Base-by-base conservation (phyloP, 2,888 invertebrate species). In the Caenorhabditis sp. region DNA sequence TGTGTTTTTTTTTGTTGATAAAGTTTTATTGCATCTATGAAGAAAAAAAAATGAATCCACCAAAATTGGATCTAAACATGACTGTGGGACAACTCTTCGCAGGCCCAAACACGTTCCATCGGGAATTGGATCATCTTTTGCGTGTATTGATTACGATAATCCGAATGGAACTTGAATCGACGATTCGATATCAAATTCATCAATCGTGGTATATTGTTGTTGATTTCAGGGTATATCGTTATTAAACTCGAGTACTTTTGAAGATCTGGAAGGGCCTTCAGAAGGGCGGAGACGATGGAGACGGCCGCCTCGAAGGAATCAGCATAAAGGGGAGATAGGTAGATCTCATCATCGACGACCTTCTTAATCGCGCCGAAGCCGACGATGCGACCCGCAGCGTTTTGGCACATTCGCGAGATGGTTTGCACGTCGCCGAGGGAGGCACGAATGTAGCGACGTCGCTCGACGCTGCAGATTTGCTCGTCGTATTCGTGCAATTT, bases 401-500 rank as follows among this genome's bases (percentile, higher is more conserved):
- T 61, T 57, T 58, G 25, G 10, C 67, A 67, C n/a, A 67, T 10
- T 20, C 68, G 64, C 14, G 72, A 26, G 36, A 68, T 31, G 21
- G 72, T 72, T 64, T 57, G 62, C 26, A 36, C 27, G 23, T 65
- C 12, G 1, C 54, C 20, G 38, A 72, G 38, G 20, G 61, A 67
- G 25, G 43, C 59, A 23, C 52, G 63, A 67, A 72, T 72, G 50
- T 63, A 72, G 50, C 61, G 64, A 64, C 72, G 60, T n/a, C 72
- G 64, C 26, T 65, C 53, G 25, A 72, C 43, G 38, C 64, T 61
- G 53, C 67, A 72, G 21, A 72, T 68, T 7, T 57, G 60, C 54
- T 68, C 67, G 52, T 72, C 72, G 36, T 72, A 72, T 54, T 72
- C 68, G 68, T 68, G 72, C 25, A 72, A 50, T 65, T 72, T 67